Conservation (phyloP, 2,113 vertebrate genomes). For the Hemiscyllium ocellatum region DNA sequence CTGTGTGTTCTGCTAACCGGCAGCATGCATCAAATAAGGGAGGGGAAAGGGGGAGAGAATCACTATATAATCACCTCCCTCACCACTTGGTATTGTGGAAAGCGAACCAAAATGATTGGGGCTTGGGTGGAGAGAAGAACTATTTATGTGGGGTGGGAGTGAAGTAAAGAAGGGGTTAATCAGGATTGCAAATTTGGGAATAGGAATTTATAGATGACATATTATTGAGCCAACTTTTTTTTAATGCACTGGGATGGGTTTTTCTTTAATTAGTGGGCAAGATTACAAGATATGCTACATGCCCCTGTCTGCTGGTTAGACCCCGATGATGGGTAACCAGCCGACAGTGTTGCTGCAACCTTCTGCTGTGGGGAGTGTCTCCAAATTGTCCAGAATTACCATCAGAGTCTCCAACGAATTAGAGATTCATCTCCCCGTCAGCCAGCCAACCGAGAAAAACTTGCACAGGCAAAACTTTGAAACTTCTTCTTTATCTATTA, state of each 20-base stretch:
- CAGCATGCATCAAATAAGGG: not conserved
- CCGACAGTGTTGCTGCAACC: too few species aligned
- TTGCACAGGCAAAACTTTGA: too few species aligned
- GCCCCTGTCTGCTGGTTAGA: too few species aligned
- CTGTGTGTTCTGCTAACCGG: not conserved
- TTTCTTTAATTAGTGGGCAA: not conserved
- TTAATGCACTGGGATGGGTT: not conserved
- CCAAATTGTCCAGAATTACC: not conserved
- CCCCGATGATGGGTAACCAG: too few species aligned
- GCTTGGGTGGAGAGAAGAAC: not conserved
- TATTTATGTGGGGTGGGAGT: not conserved
- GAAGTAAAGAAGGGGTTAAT: not conserved
- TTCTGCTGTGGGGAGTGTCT: not conserved
- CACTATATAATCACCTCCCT: not conserved
- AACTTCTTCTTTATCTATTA: too few species aligned
- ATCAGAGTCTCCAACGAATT: not conserved
- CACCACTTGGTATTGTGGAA: not conserved
- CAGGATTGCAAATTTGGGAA: not conserved
- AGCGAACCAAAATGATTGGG: not conserved
- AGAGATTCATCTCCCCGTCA: too few species aligned
- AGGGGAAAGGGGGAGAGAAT: not conserved
- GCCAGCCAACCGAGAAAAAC: too few species aligned
- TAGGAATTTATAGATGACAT: not conserved
- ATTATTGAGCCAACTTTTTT: not conserved
- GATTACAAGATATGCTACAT: too few species aligned